Conservation (phyloP, 1,140 invertebrate species). For the Notospermus geniculatus region DNA sequence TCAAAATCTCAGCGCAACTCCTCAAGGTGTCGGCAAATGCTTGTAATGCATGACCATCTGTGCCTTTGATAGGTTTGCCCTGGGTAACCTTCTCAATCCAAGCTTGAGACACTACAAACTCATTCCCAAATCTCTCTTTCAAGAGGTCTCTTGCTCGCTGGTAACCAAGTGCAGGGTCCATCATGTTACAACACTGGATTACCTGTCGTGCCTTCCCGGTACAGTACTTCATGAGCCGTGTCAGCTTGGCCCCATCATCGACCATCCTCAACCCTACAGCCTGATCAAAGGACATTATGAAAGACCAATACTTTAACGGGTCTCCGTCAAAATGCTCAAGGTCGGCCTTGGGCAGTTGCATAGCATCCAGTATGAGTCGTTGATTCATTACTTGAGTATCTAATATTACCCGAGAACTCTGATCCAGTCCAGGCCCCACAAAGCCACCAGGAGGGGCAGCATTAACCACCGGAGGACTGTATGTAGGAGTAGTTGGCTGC, state of each 20-base stretch:
- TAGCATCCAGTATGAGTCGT: not conserved
- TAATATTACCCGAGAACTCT: too few relatives aligned
- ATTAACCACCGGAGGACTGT: too few relatives aligned
- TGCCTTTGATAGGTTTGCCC: too few relatives aligned
- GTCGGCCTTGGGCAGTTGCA: not conserved
- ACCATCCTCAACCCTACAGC: not conserved
- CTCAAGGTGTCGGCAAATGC: not conserved
- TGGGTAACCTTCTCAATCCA: too few relatives aligned
- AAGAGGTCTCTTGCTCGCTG: not conserved
- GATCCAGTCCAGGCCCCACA: too few relatives aligned
- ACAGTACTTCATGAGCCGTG: not conserved
- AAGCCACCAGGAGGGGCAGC: too few relatives aligned
- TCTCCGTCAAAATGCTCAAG: not conserved
- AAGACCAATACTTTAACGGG: not conserved
- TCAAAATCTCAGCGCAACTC: not conserved
- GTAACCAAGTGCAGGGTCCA: not conserved
- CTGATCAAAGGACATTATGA: not conserved
- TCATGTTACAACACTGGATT: not conserved
- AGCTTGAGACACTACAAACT: too few relatives aligned
- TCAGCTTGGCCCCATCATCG: not conserved
- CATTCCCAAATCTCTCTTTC: slow-evolving; percentile 3
- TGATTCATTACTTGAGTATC: too few relatives aligned
- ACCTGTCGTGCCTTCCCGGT: not conserved
- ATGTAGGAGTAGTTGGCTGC: too few relatives aligned
- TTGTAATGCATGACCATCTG: too few relatives aligned